phyloP scores from a whole-genome alignment of 2,888 invertebrate species.

The Chrysopilus asiliformis region DNA sequence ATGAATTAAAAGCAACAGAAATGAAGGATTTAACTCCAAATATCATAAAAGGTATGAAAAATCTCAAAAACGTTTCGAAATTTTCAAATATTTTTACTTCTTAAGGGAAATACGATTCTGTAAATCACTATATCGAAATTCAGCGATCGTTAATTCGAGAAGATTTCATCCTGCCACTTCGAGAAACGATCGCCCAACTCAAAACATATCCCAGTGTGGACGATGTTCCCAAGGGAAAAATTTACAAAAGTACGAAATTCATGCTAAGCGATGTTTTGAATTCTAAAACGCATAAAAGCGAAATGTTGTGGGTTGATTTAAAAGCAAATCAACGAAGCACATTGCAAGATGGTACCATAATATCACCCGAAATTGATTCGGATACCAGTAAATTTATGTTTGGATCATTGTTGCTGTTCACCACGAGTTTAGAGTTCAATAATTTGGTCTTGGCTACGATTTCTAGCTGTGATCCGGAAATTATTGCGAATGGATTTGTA shows the following conservation, averaged over 20 bases:
- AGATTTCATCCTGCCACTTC: constrained; percentile 62
- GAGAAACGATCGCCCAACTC: constrained; percentile 34
- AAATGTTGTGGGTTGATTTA: constrained; percentile 24
- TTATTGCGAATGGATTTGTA: constrained; percentile 43
- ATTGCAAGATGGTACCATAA: background rate
- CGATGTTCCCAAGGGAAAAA: constrained; percentile 9
- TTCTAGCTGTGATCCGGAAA: constrained; percentile 40
- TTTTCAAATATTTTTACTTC: too few species aligned
- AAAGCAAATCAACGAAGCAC: constrained; percentile 7
- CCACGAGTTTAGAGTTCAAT: constrained; percentile 48
- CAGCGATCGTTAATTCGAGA: constrained; percentile 66
- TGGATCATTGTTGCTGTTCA: constrained; percentile 61
- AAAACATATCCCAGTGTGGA: constrained; percentile 8
- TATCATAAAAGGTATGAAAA: constrained; percentile 40
- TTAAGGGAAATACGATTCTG: constrained; percentile 45
- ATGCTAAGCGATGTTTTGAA: constrained; percentile 20
- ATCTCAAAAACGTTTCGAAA: too few species aligned
- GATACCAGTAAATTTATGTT: constrained; percentile 20
- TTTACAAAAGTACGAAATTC: constrained; percentile 23
- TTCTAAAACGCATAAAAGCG: constrained; percentile 20
- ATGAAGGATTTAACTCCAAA: constrained; percentile 40
- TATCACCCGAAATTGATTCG: background rate
- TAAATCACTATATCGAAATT: constrained; percentile 59
- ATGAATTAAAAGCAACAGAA: constrained; percentile 31
- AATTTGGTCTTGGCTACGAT: constrained; percentile 57